These are phyloP conservation scores for Aporrectodea caliginosa DNA, from an alignment of 1,140 invertebrate genomes.

Conservation along the genomic window DNA sequence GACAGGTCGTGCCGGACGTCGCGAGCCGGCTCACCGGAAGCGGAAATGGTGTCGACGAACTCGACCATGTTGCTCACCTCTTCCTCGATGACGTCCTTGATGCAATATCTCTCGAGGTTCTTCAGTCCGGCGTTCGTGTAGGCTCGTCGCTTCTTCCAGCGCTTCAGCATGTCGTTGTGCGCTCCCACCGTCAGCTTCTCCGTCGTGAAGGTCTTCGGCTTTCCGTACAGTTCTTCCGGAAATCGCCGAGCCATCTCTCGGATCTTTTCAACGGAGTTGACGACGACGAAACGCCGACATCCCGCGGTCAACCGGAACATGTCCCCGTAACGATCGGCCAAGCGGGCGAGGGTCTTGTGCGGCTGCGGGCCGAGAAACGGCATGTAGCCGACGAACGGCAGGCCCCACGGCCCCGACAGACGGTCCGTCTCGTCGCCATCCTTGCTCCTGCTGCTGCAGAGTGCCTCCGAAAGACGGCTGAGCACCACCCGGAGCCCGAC, in stretches of 20 bases:
- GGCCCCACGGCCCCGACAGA: neutral
- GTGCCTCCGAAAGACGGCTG: neutral
- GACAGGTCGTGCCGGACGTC: neutral
- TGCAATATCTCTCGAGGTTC: slow-evolving; percentile 5
- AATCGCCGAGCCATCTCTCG: neutral
- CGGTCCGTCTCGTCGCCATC: neutral
- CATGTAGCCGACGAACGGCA: neutral
- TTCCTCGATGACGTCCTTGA: neutral
- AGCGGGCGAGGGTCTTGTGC: neutral
- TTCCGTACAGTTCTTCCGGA: slow-evolving; percentile 9
- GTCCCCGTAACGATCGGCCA: neutral
- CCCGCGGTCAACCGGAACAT: slow-evolving; percentile 13
- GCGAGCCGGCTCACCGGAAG: neutral
- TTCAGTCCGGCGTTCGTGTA: slow-evolving; percentile 17
- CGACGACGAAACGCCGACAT: slow-evolving; percentile 7
- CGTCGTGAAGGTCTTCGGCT: slow-evolving; percentile 14
- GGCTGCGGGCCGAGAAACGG: neutral
- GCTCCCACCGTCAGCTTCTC: neutral
- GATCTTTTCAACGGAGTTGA: slow-evolving; percentile 9
- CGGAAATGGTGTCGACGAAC: neutral
- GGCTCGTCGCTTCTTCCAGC: slow-evolving; percentile 16
- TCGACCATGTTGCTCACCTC: neutral
- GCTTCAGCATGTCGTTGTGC: slow-evolving; percentile 19
- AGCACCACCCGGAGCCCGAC: neutral
- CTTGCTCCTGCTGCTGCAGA: neutral